Conservation (phyloP, 2,113 vertebrate species). For the Geococcyx californianus region DNA sequence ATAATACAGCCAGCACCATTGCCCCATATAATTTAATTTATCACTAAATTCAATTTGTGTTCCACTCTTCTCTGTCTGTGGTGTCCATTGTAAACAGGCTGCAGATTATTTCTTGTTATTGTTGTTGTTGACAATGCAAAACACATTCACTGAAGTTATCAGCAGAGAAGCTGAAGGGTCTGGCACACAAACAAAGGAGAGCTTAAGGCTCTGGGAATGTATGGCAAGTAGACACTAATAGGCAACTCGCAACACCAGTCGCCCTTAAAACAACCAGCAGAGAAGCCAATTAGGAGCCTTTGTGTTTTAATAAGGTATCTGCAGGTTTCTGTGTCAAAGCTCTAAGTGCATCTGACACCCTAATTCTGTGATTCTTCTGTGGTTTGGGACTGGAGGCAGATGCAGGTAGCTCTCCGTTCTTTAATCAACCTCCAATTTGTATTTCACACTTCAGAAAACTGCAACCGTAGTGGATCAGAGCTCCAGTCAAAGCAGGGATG, state of each 20-base stretch:
- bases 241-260: not conserved
- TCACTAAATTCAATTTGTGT: constrained; percentile 42
- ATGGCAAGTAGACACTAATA: not conserved
- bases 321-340: not conserved
- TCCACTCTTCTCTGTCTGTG: not conserved
- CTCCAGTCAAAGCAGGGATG: not conserved
- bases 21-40: constrained; percentile 19
- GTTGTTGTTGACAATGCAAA: constrained; percentile 6
- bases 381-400: not conserved
- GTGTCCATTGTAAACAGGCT: not conserved
- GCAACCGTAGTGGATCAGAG: not conserved
- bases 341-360: not conserved
- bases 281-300: not conserved
- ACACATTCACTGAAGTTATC: constrained; percentile 16
- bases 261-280: not conserved
- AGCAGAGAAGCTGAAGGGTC: constrained; percentile 7
- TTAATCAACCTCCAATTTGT: not conserved
- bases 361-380: not conserved
- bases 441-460: not conserved
- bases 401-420: not conserved
- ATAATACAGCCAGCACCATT: constrained; percentile 21
- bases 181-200: not conserved
- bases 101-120: not conserved
- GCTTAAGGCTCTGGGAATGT: not conserved
- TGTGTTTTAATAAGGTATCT: not conserved